Evolutionary conservation across 2,113 vertebrate species (phyloP).

Genomic region (Takifugu bimaculatus): DNA sequence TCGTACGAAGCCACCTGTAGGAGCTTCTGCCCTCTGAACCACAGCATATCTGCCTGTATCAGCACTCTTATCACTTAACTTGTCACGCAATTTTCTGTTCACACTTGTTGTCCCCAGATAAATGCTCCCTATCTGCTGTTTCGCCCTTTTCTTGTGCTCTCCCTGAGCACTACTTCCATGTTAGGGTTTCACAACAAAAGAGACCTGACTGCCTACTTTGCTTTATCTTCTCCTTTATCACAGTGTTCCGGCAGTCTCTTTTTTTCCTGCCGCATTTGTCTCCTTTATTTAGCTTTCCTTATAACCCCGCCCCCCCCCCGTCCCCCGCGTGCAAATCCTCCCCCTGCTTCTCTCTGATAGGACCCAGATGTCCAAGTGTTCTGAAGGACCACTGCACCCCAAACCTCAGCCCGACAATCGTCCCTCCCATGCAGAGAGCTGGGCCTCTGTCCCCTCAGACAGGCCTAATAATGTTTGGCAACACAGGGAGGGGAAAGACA

Average conservation of each 20-base stretch:
- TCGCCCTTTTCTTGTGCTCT: slow-evolving; percentile 22
- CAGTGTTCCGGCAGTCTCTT: slow-evolving; percentile 17
- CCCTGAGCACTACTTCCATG: slow-evolving; percentile 34
- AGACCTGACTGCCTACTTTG: slow-evolving; percentile 30
- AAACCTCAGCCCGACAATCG: slow-evolving; percentile 11
- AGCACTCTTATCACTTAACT: slow-evolving; percentile 32
- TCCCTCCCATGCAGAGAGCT: slow-evolving; percentile 11
- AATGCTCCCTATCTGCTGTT: slow-evolving; percentile 19
- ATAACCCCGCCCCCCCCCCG: slow-evolving; percentile 9
- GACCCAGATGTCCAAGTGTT: slow-evolving; percentile 58
- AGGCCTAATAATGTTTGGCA: slow-evolving; percentile 18
- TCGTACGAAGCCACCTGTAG: no score
- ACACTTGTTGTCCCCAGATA: slow-evolving; percentile 36
- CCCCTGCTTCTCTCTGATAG: slow-evolving; percentile 44
- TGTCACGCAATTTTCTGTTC: slow-evolving; percentile 38
- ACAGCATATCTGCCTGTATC: slow-evolving; percentile 1
- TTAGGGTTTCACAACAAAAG: slow-evolving; percentile 47
- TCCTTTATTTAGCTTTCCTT: slow-evolving; percentile 27
- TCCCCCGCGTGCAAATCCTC: slow-evolving; percentile 9
- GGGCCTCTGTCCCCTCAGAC: slow-evolving; percentile 40
- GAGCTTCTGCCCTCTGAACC: slow-evolving; percentile 13
- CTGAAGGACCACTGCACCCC: slow-evolving; percentile 22
- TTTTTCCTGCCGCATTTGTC: slow-evolving; percentile 56
- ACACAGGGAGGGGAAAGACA: slow-evolving; percentile 16
- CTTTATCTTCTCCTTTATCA: slow-evolving; percentile 53